Conservation (phyloP, 1,140 invertebrate genomes). For the Cylas formicarius region DNA sequence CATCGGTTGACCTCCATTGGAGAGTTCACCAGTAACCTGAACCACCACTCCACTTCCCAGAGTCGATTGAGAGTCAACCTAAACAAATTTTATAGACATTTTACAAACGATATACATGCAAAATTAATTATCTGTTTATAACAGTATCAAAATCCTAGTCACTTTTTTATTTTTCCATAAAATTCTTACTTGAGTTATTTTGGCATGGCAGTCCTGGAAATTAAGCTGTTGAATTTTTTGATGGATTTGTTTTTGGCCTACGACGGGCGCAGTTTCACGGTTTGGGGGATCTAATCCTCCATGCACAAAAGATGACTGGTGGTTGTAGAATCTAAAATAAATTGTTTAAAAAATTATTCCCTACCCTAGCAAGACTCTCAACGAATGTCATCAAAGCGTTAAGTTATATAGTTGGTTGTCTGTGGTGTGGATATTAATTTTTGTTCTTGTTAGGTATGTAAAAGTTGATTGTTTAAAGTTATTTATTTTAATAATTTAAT, state of each 20-base stretch:
- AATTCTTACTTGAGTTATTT: slow-evolving; percentile 69
- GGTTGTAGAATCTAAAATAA: slow-evolving; percentile 80
- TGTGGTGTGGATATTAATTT: too few relatives aligned
- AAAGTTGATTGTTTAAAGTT: too few relatives aligned
- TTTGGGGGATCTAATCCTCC: slow-evolving; percentile 76
- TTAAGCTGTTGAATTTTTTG: slow-evolving; percentile 92
- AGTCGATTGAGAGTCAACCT: slow-evolving; percentile 77
- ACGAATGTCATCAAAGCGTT: too few relatives aligned
- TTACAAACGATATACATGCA: too few relatives aligned
- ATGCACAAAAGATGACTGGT: slow-evolving; percentile 92
- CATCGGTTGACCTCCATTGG: slow-evolving; percentile 93
- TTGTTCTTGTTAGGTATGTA: too few relatives aligned
- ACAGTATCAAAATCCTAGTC: not conserved
- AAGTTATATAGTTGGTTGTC: too few relatives aligned
- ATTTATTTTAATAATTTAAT: too few relatives aligned
- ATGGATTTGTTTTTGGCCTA: slow-evolving; percentile 92
- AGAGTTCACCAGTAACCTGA: slow-evolving; percentile 93
- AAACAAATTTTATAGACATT: slow-evolving; percentile 38
- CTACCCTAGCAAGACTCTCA: too few relatives aligned
- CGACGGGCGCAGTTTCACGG: slow-evolving; percentile 74
- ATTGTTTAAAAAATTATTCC: not conserved
- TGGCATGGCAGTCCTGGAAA: slow-evolving; percentile 94
- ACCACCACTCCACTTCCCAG: slow-evolving; percentile 92
- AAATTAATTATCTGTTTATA: not conserved
- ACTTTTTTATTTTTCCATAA: too few relatives aligned